Evolutionary conservation across 2,888 invertebrate species (phyloP), one percentile per base, ranked within the genome.

Genomic region (Pterostichus madidus): DNA sequence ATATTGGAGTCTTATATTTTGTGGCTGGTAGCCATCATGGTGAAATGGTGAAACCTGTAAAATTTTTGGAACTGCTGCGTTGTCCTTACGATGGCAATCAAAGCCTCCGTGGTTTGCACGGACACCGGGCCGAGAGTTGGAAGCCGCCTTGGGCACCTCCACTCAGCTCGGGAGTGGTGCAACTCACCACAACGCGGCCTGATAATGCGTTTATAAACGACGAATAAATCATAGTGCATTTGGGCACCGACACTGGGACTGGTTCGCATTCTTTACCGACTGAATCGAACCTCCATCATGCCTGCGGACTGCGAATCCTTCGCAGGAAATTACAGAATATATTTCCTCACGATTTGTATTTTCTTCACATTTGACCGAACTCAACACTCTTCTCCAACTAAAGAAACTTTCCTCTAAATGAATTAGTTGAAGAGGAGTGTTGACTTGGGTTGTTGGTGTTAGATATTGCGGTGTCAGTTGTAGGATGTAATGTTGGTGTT

Each of bases 141-240:
- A 56, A 56, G 56, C 17, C 56, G 56, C 56, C 56, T 13, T 5
- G 17, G 24, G 56, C 56, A 17, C 56, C 17, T 56, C 56, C 56
- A 56, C 56, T 56, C 17, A 17, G 49, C 49, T 49, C 49, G 49
- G 49, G 49, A 49, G 49, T 49, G 49, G 49, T 49, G 49, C 49
- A 49, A 49, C 49, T 49, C 49, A 49, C 49, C 49, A 49, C 49
- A 49, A n/a, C 49, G 13, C 39, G 49, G n/a, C 13, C n/a, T 49
- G 49, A 49, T 49, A 49, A 91, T 90, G 90, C 90, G 90, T 90
- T 90, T 90, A 91, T 91, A 91, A 91, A 90, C 88, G 90, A 88
- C 86, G 88, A 88, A 90, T 90, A 90, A 90, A 90, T 90, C 90
- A 90, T 89, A 80, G 84, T 68, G 83, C 71, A 80, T 78, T 78